Evolutionary conservation across 2,888 invertebrate species (phyloP), one percentile per base, ranked within the genome.

Genomic region (Coelinius sp.): DNA sequence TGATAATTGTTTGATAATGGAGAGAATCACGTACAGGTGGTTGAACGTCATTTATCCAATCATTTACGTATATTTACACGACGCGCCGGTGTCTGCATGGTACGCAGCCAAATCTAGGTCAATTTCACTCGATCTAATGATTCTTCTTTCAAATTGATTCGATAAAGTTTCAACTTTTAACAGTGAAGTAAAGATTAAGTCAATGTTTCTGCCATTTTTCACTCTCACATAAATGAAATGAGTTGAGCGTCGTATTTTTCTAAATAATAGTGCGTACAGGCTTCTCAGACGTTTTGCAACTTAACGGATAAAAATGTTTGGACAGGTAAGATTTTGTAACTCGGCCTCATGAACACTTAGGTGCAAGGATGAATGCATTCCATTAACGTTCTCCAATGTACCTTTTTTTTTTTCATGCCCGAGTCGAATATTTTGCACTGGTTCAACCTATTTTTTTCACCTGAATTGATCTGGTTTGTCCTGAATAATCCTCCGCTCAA

Each of bases 241-340:
- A 17, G 14, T 10, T 68, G 71, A 68, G 75, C 66, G 44, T 68
- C 72, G 65, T 67, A 59, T 71, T 73, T 76, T 71, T 68, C 72
- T 77, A 74, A 77, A 78, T 78, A 77, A 79, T 75, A 69, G 68
- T 49, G 73, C 72, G 52, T 62, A 56, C 20, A 17, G 20, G 20
- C 17, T 35, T 35, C 35, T 59, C 35, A 59, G 35, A 35, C 68
- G 73, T 81, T 82, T 81, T 81, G 80, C 79, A 81, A 83, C 62
- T 20, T 59, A 14, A 5, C 53, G 49, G n/a, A 76, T 76, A 80
- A 78, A 81, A 81, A 78, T 79, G 75, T 76, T 77, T 77, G 80
- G 67, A 63, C 78, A 77, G 75, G 53, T 68, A 74, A 44, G 77
- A 77, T 83, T 83, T 83, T 80, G 81, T 79, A 83, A 83, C 75